Conservation (phyloP, 1,140 invertebrate species). For the Trichogramma pretiosum region DNA sequence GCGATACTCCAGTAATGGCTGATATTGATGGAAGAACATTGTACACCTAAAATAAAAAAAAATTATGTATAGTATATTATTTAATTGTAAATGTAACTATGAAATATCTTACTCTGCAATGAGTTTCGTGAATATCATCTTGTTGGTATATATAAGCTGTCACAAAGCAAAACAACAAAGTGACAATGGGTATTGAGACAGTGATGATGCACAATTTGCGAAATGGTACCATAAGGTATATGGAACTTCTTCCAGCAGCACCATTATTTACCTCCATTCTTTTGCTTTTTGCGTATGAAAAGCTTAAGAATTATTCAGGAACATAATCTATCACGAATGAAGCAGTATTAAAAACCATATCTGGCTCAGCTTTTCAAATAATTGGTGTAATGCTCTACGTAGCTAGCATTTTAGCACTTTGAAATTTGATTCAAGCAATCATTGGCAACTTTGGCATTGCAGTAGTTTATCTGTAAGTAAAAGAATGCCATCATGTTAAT, state of each 20-base stretch:
- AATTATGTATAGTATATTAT: constrained; percentile 5
- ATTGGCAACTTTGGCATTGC: not conserved
- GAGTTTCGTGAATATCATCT: constrained; percentile 86
- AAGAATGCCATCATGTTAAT: too few relatives aligned
- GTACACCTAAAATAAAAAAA: constrained; percentile 60
- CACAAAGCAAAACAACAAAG: constrained; percentile 75
- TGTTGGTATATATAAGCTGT: constrained; percentile 81
- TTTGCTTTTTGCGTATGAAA: not conserved
- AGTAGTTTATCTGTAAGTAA: not conserved
- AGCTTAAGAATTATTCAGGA: constrained; percentile 9
- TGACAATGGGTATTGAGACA: constrained; percentile 69
- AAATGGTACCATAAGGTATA: constrained; percentile 49
- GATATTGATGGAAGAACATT: constrained; percentile 87
- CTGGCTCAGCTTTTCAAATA: constrained; percentile 6
- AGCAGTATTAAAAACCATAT: constrained; percentile 5
- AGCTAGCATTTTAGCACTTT: too few relatives aligned
- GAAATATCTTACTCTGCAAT: constrained; percentile 67
- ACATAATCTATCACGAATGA: constrained; percentile 16
- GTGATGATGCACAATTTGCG: constrained; percentile 68
- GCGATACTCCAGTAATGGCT: constrained; percentile 82
- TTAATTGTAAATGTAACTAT: too few relatives aligned
- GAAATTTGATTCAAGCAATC: too few relatives aligned
- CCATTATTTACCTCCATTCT: constrained; percentile 42
- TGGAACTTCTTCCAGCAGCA: constrained; percentile 33
- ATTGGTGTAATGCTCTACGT: too few relatives aligned